These are phyloP conservation scores for Pelobates fuscus DNA, from an alignment of 2,113 vertebrate genomes.

Conservation along the genomic window DNA sequence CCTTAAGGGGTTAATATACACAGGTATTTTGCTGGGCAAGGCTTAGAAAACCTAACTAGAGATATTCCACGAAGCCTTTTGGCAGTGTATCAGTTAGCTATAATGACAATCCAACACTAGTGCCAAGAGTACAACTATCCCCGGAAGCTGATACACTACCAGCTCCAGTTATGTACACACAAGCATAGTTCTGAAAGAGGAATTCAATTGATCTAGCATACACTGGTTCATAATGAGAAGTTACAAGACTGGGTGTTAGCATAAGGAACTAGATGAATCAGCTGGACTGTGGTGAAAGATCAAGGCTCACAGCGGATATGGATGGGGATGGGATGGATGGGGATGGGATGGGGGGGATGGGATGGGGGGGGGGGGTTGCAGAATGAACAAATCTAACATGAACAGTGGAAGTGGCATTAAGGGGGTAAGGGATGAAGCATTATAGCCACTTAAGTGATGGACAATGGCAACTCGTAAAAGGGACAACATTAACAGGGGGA, in stretches of 20 bases:
- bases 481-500: too few species aligned
- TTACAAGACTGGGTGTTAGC: neutral
- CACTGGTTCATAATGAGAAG: slow-evolving; percentile 12
- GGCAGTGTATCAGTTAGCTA: neutral
- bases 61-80: too few species aligned
- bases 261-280: slow-evolving; percentile 6
- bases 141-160: neutral
- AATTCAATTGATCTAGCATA: neutral
- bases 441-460: too few species aligned
- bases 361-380: neutral
- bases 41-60: too few species aligned
- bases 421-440: too few species aligned
- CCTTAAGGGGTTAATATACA: too few species aligned
- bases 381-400: neutral
- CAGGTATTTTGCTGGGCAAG: too few species aligned
- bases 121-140: neutral
- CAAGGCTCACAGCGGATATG: fast-evolving
- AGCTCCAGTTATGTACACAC: neutral
- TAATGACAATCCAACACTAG: neutral
- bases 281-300: neutral
- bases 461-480: too few species aligned
- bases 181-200: neutral
- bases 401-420: too few species aligned
- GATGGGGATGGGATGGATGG: too few species aligned
- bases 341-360: slow-evolving; percentile 9